phyloP scores from a whole-genome alignment of 2,797 vertebrate genomes.

The Todus mexicanus region DNA sequence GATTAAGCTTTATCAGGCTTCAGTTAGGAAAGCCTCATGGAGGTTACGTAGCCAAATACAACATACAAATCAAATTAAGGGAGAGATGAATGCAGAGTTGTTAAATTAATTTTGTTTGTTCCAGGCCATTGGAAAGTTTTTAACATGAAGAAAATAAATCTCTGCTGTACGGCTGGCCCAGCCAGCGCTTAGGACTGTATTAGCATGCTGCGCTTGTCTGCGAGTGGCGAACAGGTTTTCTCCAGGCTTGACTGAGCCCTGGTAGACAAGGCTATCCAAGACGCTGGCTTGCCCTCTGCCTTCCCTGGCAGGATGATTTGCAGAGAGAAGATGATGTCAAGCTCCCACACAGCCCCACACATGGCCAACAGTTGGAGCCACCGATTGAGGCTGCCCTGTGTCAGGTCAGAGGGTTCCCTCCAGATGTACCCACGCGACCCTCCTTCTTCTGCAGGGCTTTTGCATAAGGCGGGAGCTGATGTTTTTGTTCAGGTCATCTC shows the following conservation, averaged over 20 bases:
- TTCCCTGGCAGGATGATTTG: neutral
- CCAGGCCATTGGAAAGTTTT: conserved; percentile 62
- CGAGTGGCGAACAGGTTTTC: conserved; percentile 30
- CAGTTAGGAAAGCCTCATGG: conserved; percentile 32
- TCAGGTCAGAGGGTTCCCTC: neutral
- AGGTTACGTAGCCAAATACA: conserved; percentile 56
- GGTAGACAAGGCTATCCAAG: neutral
- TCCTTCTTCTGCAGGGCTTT: neutral
- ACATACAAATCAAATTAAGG: conserved; percentile 65
- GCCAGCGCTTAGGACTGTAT: neutral
- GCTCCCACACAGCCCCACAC: neutral
- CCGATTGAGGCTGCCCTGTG: neutral
- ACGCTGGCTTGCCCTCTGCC: neutral
- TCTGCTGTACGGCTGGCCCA: conserved; percentile 19
- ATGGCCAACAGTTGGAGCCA: neutral
- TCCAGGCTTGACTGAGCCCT: conserved; percentile 41
- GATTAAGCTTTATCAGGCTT: conserved; percentile 48
- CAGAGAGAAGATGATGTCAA: neutral
- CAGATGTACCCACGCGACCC: accelerated
- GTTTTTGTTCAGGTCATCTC: neutral
- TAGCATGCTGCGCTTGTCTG: conserved; percentile 19
- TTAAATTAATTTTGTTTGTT: conserved; percentile 69
- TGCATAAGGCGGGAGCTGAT: neutral
- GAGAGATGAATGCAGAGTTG: conserved; percentile 54
- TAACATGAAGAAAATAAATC: conserved; percentile 55